phyloP scores from a whole-genome alignment of 2,888 invertebrate genomes.

The Dromius quadrimaculatus region DNA sequence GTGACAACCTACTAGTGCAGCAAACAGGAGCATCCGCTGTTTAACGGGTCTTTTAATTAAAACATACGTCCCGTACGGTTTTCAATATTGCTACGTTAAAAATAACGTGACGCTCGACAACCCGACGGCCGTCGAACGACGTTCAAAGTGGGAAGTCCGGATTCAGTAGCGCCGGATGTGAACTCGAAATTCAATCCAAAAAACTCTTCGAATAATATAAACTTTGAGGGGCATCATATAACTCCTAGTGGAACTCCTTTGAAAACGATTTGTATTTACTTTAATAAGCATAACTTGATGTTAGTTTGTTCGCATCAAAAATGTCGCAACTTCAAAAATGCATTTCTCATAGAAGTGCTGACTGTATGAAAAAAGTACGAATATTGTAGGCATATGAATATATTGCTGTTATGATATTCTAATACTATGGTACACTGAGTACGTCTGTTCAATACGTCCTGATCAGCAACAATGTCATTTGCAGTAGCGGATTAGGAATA shows the following conservation, averaged over 20 bases:
- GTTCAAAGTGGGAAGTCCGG: conserved; percentile 9
- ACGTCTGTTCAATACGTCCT: neutral
- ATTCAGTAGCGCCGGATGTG: neutral
- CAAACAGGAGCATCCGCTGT: conserved; percentile 4
- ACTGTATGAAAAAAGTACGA: too few relatives aligned
- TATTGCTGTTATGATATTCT: too few relatives aligned
- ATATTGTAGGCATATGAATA: too few relatives aligned
- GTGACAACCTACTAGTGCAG: neutral
- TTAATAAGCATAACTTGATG: too few relatives aligned
- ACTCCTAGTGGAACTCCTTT: too few relatives aligned
- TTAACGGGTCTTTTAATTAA: conserved; percentile 47
- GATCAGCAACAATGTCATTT: conserved; percentile 1
- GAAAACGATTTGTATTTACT: too few relatives aligned
- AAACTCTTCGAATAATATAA: too few relatives aligned
- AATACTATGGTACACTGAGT: too few relatives aligned
- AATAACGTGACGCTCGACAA: conserved; percentile 37
- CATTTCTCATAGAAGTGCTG: too few relatives aligned
- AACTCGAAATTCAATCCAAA: neutral
- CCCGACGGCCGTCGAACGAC: neutral
- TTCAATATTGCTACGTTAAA: conserved; percentile 44
- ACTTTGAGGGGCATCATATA: too few relatives aligned
- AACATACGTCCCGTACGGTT: conserved; percentile 47
- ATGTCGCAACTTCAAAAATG: too few relatives aligned
- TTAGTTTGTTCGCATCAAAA: too few relatives aligned
- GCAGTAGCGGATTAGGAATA: neutral